Evolutionary conservation across 1,140 invertebrate species (phyloP), one percentile per base, ranked within the genome.

Genomic region (Drosophila pectinifera): DNA sequence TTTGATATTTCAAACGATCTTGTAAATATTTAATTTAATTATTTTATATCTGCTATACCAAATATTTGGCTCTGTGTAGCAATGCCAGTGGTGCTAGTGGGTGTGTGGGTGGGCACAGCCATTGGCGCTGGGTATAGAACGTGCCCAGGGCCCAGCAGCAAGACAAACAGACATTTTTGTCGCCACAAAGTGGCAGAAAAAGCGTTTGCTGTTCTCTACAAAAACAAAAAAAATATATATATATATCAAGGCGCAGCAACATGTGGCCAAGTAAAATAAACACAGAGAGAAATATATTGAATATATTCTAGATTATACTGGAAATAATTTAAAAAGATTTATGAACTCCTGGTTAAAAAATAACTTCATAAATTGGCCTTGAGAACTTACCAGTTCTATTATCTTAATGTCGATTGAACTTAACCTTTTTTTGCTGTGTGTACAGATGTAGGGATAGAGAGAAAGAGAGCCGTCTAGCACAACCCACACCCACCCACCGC

Each of bases 121-220:
- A 62, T 86, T 85, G 82, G 82, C 81, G 84, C 68, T 78, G 78
- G 78, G 81, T 78, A 86, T 86, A 73, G 82, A 75, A 82, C 82
- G 74, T 82, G 78, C 82, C 83, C 76, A 84, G 63, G 79, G 65
- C 73, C 81, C 74, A 77, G 62, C 48, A 70, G 64, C 58, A 42
- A 63, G 41, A 24, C 65, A 63, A 48, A 55, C 43, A 42, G 22
- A 53, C 45, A 48, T 36, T 56, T 67, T 79, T 84, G 80, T 83
- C 80, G 76, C 80, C 80, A 57, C 63, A 73, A 57, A 54, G 65
- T 69, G 65, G 46, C 62, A 69, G 42, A 68, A 45, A 45, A 79
- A 62, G 20, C 36, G 41, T 59, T 68, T 70, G n/a, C 48, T 67
- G 73, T 79, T 58, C 57, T 34, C 42, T 31, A 31, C 3, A 31